These are phyloP conservation scores for Pantherophis vulpinus DNA, from an alignment of 2,797 vertebrate species.

Conservation along the genomic window DNA sequence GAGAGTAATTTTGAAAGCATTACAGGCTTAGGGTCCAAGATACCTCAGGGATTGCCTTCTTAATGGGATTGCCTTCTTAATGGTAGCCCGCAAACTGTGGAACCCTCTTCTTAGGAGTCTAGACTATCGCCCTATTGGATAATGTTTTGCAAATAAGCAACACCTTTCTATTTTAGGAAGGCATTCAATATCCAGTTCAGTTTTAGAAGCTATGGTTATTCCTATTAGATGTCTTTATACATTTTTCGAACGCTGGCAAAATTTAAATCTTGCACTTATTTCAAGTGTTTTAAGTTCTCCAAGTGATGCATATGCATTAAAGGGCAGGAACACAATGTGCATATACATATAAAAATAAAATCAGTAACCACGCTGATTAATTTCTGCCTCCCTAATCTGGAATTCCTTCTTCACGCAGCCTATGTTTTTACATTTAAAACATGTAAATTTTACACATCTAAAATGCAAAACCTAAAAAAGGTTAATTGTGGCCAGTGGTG, in stretches of 20 bases:
- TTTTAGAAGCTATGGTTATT: background rate
- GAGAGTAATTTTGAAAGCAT: background rate
- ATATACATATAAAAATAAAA: background rate
- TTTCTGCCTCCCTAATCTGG: background rate
- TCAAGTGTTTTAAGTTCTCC: background rate
- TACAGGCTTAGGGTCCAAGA: background rate
- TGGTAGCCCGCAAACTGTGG: background rate
- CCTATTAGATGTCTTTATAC: background rate
- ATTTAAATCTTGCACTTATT: background rate
- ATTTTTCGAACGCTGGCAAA: background rate
- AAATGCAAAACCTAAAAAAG: background rate
- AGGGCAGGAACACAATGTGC: background rate
- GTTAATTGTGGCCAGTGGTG: background rate
- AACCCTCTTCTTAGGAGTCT: background rate
- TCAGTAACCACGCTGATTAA: background rate
- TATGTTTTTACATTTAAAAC: background rate
- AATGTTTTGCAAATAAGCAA: background rate
- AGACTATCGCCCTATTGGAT: background rate
- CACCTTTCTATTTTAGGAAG: background rate
- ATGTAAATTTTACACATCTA: background rate
- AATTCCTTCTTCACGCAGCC: background rate
- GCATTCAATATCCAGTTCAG: background rate
- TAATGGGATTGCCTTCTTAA: background rate
- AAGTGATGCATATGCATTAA: background rate
- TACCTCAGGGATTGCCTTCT: background rate